Percentiles rank a stretch among this genome's conserved stretches.
These are phyloP conservation scores for Lacerta agilis DNA, from an alignment of 2,797 vertebrate genomes.

Conservation along the genomic window DNA sequence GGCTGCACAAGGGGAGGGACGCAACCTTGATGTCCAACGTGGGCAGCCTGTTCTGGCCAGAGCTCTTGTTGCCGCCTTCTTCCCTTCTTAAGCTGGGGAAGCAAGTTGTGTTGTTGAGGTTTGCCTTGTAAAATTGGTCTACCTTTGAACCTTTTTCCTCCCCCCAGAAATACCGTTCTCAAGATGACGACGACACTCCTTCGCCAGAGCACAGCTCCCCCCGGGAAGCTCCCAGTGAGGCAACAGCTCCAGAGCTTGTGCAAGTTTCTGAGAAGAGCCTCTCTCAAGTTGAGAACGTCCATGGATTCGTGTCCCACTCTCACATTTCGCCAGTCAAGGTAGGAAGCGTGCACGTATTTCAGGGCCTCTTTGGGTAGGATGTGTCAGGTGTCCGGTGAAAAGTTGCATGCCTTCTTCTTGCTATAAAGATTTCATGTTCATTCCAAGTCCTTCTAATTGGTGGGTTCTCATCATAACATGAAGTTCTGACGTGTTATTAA, in stretches of 20 bases:
- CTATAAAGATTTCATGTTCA: not conserved
- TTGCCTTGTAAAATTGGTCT: not conserved
- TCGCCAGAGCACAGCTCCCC: conserved; percentile 90
- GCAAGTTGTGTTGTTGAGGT: not conserved
- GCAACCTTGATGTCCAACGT: too few relatives aligned
- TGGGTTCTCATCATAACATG: too few relatives aligned
- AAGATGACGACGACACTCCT: conserved; percentile 88
- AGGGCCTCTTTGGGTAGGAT: too few relatives aligned
- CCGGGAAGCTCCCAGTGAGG: conserved; percentile 82
- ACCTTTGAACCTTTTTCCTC: conserved; percentile 24
- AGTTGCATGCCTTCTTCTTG: too few relatives aligned
- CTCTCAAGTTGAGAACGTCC: conserved; percentile 93
- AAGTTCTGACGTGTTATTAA: not conserved
- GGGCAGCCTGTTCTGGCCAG: not conserved
- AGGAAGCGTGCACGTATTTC: conserved; percentile 40
- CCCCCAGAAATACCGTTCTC: conserved; percentile 90
- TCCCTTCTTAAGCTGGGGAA: not conserved
- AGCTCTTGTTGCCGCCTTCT: not conserved
- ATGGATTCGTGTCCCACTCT: conserved; percentile 93
- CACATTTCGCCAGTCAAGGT: conserved; percentile 98
- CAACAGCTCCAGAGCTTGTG: conserved; percentile 88
- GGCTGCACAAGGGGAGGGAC: too few relatives aligned
- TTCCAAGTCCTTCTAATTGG: not conserved
- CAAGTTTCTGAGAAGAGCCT: conserved; percentile 94
- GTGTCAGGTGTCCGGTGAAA: not conserved